These are phyloP conservation scores for Macaca nemestrina DNA, from an alignment of 2,113 vertebrate genomes.

Conservation along the genomic window DNA sequence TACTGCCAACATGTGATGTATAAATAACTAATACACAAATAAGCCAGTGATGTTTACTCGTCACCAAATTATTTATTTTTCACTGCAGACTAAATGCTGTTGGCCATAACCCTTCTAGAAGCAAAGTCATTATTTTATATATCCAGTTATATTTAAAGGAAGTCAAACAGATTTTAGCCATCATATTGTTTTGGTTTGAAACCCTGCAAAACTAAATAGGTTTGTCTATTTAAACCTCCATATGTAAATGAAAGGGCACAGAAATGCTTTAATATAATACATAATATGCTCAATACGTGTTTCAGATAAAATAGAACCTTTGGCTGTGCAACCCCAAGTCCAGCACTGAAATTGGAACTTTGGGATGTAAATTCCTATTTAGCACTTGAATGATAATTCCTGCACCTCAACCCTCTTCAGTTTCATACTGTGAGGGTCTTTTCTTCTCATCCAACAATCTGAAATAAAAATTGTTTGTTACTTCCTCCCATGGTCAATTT, in stretches of 20 bases:
- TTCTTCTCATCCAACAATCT: neutral
- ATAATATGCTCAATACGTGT: neutral
- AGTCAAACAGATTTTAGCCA: neutral
- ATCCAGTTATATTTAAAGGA: neutral
- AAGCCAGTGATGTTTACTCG: neutral
- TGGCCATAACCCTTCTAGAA: too few relatives aligned
- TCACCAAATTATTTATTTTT: neutral
- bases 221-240: too few relatives aligned
- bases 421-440: too few relatives aligned
- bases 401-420: neutral
- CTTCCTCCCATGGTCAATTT: too few relatives aligned
- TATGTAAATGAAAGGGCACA: too few relatives aligned
- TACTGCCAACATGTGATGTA: neutral
- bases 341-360: too few relatives aligned
- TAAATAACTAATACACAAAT: neutral
- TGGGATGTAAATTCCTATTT: neutral
- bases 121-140: neutral
- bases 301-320: too few relatives aligned
- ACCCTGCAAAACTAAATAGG: too few relatives aligned
- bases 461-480: neutral
- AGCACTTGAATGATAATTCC: neutral
- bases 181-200: neutral
- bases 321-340: too few relatives aligned
- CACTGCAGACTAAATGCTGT: neutral
- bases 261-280: too few relatives aligned